Percentiles rank a stretch among this genome's conserved stretches.
phyloP scores from a whole-genome alignment of 2,797 vertebrate species.

The Ara ararauna region DNA sequence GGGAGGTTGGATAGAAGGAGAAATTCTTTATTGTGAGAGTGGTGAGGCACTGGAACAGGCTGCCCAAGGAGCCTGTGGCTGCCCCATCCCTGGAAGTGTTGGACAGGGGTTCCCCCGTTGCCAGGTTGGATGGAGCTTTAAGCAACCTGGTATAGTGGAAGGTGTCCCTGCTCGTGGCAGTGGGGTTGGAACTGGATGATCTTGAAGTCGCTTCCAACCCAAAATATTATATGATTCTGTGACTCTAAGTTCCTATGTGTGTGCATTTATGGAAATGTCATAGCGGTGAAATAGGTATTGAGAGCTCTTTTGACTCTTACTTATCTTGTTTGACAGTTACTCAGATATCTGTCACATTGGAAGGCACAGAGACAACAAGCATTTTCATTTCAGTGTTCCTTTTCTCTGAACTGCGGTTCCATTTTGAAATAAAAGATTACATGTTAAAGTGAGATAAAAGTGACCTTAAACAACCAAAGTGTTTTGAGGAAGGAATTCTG shows the following conservation, averaged over 20 bases:
- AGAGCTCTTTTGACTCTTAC: neutral
- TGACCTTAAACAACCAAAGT: neutral
- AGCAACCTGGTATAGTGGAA: neutral
- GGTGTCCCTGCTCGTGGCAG: neutral
- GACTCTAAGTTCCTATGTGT: neutral
- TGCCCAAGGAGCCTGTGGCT: neutral
- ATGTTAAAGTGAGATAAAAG: neutral
- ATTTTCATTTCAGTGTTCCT: neutral
- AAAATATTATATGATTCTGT: neutral
- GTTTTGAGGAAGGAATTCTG: neutral
- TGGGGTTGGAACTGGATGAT: neutral
- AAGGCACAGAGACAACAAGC: neutral
- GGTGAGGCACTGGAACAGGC: neutral
- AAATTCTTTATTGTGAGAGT: neutral
- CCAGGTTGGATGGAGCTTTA: neutral
- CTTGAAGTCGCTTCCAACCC: neutral
- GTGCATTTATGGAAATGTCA: neutral
- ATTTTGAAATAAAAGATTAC: neutral
- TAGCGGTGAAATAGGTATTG: neutral
- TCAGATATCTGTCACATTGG: neutral
- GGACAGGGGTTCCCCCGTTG: fast-evolving
- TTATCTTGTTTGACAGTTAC: neutral
- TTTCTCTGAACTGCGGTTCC: neutral
- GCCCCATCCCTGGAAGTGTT: neutral
- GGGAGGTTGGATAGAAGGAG: neutral